Conservation (phyloP, 2,113 vertebrate genomes). For the Phrynocephalus versicolor region DNA sequence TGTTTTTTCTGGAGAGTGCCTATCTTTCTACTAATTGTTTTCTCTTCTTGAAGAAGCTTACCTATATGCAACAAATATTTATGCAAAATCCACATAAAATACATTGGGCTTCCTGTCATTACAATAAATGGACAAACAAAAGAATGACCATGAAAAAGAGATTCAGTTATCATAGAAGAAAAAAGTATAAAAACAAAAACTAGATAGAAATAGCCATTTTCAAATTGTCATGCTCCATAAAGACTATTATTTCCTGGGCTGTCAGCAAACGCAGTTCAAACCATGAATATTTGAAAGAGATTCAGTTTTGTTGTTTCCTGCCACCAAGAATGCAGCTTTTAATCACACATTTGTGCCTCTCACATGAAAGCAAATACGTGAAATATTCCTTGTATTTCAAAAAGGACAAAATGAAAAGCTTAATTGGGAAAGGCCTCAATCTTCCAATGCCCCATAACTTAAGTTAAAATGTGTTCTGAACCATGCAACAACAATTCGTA, state of each 20-base stretch:
- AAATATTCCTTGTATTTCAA: background rate
- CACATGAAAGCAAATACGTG: background rate
- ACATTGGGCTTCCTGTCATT: background rate
- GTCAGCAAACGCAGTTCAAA: background rate
- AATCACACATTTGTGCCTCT: background rate
- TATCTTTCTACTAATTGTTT: background rate
- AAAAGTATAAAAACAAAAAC: background rate
- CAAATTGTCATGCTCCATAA: background rate
- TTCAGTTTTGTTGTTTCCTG: background rate
- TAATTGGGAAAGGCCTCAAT: background rate
- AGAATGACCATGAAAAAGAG: background rate
- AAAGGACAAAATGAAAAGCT: background rate
- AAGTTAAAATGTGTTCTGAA: background rate
- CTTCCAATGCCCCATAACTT: background rate
- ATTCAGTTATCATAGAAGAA: background rate
- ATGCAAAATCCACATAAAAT: background rate
- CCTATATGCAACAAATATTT: background rate
- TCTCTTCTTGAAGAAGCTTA: background rate
- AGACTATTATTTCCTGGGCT: background rate
- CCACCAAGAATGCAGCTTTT: background rate
- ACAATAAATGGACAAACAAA: background rate
- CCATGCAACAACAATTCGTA: background rate
- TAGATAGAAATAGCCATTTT: background rate
- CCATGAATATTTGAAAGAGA: background rate
- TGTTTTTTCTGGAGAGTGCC: conserved; percentile 12